Evolutionary conservation across 2,888 invertebrate genomes (phyloP), one percentile per base, ranked within the genome.

Genomic region (Platerodrilus igneus): DNA sequence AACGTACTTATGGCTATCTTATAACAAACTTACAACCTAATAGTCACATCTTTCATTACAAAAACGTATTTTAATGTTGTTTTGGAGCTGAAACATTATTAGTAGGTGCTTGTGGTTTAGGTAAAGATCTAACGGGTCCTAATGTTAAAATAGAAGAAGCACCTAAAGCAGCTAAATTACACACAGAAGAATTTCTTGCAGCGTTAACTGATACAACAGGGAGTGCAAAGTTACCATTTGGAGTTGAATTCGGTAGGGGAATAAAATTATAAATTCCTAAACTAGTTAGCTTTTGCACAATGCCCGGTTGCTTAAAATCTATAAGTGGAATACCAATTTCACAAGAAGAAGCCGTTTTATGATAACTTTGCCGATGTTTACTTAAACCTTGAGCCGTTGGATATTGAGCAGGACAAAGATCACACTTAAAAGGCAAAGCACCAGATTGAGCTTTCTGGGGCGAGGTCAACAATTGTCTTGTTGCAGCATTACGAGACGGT

Each of bases 221-320:
- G 34, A 86, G 71, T 7, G 81, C 84, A 51, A 81, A 85, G 43
- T 77, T 77, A 3, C 81, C 80, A 20, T 74, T 76, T 1, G 58
- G 48, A 4, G 52, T 52, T 0, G 65, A 68, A 50, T 79, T 79
- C 2, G 81, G 80, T 44, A 86, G 59, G 1, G 86, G 85, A 53
- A 86, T 84, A 64, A 80, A 85, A 67, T 80, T 82, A 56, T 78
- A 77, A 46, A 86, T 82, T 23, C 86, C 86, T 56, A 85, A 68
- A 57, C 66, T 74, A 46, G 76, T 73, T 7, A 86, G 68, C 50
- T 80, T 74, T 52, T 76, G 75, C 31, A 83, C 64, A 14, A 79
- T 76, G 8, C 79, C 78, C 6, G 81, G 79, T 41, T 81, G 79
- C 28, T 81, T 79, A 15, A 86, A 61, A 57, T 86, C 85, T 0